phyloP scores from a whole-genome alignment of 2,113 vertebrate genomes.

The Hippocampus guttulatus region DNA sequence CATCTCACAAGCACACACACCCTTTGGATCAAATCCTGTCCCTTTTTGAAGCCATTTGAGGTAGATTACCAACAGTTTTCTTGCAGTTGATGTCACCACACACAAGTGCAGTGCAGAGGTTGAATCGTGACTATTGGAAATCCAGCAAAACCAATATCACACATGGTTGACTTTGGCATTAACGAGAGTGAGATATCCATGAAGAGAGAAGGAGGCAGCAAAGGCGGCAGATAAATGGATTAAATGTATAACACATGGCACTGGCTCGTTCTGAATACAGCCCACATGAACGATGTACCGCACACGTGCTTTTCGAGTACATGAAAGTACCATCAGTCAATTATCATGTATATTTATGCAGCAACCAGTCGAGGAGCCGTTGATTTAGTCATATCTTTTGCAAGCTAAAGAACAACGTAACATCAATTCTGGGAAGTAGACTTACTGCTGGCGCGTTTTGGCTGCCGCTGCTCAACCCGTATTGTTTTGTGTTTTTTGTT shows the following conservation, averaged over 20 bases:
- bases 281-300: neutral
- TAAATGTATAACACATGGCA: neutral
- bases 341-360: neutral
- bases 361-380: neutral
- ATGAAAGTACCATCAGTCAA: neutral
- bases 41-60: conserved; percentile 15
- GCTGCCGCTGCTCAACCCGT: no score
- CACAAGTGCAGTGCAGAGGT: conserved; percentile 4
- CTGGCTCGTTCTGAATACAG: neutral
- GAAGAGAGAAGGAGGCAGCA: neutral
- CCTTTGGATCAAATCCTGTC: conserved; percentile 17
- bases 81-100: conserved; percentile 18
- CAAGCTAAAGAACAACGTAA: neutral
- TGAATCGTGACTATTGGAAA: conserved; percentile 39
- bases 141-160: conserved; percentile 57
- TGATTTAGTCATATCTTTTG: neutral
- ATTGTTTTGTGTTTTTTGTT: no score
- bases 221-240: conserved; percentile 9
- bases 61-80: conserved; percentile 32
- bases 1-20: neutral
- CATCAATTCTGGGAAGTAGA: no score
- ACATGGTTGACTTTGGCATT: conserved; percentile 57
- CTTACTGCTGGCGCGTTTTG: no score
- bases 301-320: neutral
- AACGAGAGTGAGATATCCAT: conserved; percentile 50